These are phyloP conservation scores for Coptodon rendalli DNA, from an alignment of 2,113 vertebrate species.

Conservation along the genomic window DNA sequence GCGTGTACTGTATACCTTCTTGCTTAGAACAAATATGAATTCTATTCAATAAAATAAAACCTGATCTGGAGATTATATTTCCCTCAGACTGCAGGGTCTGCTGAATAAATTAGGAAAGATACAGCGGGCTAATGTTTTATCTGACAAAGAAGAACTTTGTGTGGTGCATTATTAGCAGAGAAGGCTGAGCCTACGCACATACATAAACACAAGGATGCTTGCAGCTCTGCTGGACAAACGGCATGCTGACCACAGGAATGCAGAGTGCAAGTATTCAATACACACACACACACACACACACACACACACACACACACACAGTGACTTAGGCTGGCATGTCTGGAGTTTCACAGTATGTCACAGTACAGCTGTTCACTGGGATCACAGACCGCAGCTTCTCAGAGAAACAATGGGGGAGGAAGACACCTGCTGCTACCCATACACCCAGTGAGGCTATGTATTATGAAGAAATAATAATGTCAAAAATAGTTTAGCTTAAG, in stretches of 20 bases:
- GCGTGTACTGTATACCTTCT: not conserved
- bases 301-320: not conserved
- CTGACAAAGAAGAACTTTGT: constrained; percentile 27
- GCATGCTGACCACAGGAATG: constrained; percentile 49
- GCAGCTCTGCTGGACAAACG: constrained; percentile 11
- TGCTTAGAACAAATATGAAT: not conserved
- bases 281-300: not conserved
- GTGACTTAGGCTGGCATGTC: not conserved
- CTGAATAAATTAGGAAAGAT: not conserved
- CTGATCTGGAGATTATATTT: not conserved
- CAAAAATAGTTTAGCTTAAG: not conserved
- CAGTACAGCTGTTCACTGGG: constrained; percentile 52
- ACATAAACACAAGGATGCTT: not conserved
- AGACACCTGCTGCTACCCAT: constrained; percentile 25
- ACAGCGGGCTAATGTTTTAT: constrained; percentile 5
- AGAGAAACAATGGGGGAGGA: not conserved
- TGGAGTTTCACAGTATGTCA: not conserved
- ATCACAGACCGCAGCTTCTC: constrained; percentile 27
- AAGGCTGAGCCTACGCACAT: not conserved
- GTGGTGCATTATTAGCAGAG: not conserved
- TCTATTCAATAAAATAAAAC: constrained; percentile 12
- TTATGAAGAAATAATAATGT: not conserved
- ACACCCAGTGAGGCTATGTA: not conserved
- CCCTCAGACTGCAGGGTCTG: not conserved
- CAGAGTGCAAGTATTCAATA: not conserved